These are phyloP conservation scores for Gulo gulo DNA, from an alignment of 2,113 vertebrate species.

Conservation along the genomic window DNA sequence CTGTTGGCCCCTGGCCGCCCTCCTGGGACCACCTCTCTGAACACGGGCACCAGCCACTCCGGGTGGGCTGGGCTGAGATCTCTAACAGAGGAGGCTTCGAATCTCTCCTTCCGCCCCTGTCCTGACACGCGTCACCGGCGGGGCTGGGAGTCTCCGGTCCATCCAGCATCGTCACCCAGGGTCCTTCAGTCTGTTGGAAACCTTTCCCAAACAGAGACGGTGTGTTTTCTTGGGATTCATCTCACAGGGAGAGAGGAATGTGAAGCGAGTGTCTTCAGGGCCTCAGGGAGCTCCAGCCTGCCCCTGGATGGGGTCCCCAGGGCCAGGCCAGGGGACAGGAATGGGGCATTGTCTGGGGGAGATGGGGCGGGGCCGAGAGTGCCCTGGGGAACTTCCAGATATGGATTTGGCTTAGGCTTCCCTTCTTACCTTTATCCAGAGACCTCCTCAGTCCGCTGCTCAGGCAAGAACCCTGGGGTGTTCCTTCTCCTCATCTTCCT, in stretches of 20 bases:
- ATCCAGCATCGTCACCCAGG: too few relatives aligned
- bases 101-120: not conserved
- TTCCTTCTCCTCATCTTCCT: not conserved
- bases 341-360: not conserved
- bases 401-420: not conserved
- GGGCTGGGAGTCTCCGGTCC: not conserved
- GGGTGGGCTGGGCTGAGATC: not conserved
- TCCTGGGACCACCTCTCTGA: not conserved
- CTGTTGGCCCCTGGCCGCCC: rapidly evolving
- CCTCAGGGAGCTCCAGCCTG: not conserved
- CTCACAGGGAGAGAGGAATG: not conserved
- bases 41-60: not conserved
- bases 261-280: not conserved
- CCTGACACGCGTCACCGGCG: not conserved
- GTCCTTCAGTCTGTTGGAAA: not conserved
- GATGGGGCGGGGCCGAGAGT: not conserved
- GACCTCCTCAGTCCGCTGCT: not conserved
- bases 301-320: not conserved
- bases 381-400: not conserved
- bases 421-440: not conserved
- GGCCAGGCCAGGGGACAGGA: not conserved
- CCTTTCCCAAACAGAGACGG: not conserved
- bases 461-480: not conserved
- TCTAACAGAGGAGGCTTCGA: not conserved
- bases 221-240: rapidly evolving